A percentile compares a stretch with the other conserved stretches of the same genome.
Evolutionary conservation across 2,888 invertebrate genomes (phyloP).

Genomic region (Cantharis rufa): DNA sequence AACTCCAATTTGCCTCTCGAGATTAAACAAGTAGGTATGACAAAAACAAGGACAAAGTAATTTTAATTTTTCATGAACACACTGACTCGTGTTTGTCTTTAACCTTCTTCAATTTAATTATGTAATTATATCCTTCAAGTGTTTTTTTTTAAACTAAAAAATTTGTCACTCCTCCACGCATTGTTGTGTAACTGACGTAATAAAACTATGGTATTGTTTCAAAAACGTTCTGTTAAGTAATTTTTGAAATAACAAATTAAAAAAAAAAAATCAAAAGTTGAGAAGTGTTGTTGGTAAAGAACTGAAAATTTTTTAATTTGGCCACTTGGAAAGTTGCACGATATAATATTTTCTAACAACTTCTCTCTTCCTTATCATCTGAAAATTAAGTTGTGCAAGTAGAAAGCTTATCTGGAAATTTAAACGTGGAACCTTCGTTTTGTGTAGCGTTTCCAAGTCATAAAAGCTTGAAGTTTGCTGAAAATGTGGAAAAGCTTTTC

Average conservation of each 20-base stretch:
- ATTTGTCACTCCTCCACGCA: not conserved
- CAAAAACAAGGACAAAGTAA: conserved; percentile 12
- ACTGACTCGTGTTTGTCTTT: not conserved
- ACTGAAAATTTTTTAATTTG: not conserved
- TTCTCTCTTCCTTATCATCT: not conserved
- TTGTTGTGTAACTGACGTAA: not conserved
- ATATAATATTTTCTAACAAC: not conserved
- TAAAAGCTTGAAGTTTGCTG: conserved; percentile 3
- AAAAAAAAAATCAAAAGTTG: too few relatives aligned
- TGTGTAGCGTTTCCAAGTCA: not conserved
- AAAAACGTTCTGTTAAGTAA: not conserved
- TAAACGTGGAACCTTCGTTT: not conserved
- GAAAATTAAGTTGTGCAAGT: conserved; percentile 5
- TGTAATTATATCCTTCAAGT: not conserved
- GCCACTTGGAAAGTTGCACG: not conserved
- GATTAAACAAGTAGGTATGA: not conserved
- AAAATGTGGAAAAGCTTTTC: conserved; percentile 8
- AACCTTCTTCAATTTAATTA: conserved; percentile 4
- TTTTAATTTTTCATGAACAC: conserved; percentile 1
- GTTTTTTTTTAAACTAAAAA: not conserved
- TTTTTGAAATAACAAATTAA: too few relatives aligned
- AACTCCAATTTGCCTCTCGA: conserved; percentile 11
- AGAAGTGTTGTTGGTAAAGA: not conserved
- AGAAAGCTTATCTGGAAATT: conserved; percentile 1
- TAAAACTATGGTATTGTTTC: not conserved